Percentiles rank a stretch among this genome's conserved stretches.
Evolutionary conservation across 1,140 invertebrate genomes (phyloP).

Genomic region (Diorhabda sublineata): DNA sequence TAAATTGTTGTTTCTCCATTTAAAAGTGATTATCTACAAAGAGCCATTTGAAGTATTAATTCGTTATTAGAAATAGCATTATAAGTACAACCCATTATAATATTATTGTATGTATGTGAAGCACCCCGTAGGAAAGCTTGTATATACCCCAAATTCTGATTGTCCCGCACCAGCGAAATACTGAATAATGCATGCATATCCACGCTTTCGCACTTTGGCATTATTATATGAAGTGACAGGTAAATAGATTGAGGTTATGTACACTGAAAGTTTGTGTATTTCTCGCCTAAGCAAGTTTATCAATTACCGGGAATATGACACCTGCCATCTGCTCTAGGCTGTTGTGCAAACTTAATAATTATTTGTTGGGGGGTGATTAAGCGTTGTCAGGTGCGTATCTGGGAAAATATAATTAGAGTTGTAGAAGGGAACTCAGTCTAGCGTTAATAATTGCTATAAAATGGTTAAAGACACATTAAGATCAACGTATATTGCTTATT

Average conservation of each 20-base stretch:
- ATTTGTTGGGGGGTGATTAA: neutral
- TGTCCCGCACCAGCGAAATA: neutral
- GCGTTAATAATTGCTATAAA: too few species aligned
- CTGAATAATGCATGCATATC: constrained; percentile 2
- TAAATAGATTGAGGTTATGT: constrained; percentile 2
- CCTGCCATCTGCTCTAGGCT: neutral
- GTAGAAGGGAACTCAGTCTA: too few species aligned
- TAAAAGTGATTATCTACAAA: too few species aligned
- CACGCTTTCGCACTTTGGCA: neutral
- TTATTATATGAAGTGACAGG: constrained; percentile 1
- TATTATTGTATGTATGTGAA: too few species aligned
- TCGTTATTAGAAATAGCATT: too few species aligned
- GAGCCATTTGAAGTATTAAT: too few species aligned
- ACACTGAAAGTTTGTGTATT: neutral
- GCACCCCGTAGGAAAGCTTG: too few species aligned
- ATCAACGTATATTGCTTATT: too few species aligned
- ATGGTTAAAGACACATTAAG: too few species aligned
- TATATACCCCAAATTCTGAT: neutral
- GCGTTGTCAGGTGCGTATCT: neutral
- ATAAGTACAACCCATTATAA: too few species aligned
- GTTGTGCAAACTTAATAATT: constrained; percentile 2
- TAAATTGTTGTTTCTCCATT: too few species aligned
- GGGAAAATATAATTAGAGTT: too few species aligned
- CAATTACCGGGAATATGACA: neutral
- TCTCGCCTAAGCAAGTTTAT: neutral